A percentile compares a stretch with the other conserved stretches of the same genome.
Evolutionary conservation across 2,888 invertebrate genomes (phyloP).

Genomic region (Morinoia aosen): DNA sequence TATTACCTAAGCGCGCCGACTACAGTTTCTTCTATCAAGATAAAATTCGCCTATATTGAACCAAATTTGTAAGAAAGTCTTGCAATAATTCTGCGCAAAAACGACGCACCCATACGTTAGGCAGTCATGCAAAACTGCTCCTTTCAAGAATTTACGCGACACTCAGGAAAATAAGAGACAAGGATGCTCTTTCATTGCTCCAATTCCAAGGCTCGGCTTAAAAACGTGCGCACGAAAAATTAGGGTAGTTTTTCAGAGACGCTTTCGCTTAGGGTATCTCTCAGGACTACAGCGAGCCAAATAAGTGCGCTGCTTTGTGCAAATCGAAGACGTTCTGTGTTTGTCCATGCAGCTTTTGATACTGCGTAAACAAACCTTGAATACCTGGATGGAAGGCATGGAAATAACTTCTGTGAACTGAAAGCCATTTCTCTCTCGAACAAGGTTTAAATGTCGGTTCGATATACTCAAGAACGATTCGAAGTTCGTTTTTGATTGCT

Average conservation of each 20-base stretch:
- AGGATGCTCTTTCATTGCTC: conserved; percentile 34
- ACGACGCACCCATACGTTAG: conserved; percentile 12
- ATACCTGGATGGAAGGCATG: background rate
- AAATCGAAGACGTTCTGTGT: background rate
- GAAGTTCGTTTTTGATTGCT: background rate
- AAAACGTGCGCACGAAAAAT: conserved; percentile 33
- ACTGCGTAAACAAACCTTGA: background rate
- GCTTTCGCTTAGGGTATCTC: conserved; percentile 25
- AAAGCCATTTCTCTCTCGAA: background rate
- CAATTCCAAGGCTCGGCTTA: background rate
- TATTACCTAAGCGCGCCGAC: background rate
- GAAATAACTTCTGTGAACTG: background rate
- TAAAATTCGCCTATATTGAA: background rate
- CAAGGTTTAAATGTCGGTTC: background rate
- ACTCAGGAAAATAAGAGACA: conserved; percentile 24
- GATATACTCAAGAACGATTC: background rate
- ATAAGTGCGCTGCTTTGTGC: conserved; percentile 25
- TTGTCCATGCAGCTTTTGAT: background rate
- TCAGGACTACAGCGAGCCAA: background rate
- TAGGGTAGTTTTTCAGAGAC: conserved; percentile 40
- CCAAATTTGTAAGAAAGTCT: background rate
- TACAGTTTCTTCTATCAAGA: background rate
- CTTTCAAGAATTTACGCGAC: conserved; percentile 8
- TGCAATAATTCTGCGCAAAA: background rate
- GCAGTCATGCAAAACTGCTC: conserved; percentile 10